Percentiles rank a stretch among this genome's conserved stretches.
Conservation (phyloP, 1,140 invertebrate species). For the Harlomillsia oculata region DNA sequence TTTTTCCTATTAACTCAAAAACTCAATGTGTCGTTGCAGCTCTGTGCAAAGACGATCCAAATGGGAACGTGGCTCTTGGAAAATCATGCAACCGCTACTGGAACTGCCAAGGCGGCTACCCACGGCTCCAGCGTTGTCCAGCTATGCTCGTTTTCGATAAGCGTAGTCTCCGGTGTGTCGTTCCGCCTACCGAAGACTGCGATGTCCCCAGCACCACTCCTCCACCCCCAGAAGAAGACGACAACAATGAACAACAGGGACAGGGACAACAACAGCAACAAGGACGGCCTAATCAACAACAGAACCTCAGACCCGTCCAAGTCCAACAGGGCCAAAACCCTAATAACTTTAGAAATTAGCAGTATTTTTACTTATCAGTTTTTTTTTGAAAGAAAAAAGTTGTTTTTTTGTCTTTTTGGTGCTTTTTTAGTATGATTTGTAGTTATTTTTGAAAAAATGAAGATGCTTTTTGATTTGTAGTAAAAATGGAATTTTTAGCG, state of each 20-base stretch:
- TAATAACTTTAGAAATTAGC: too few relatives aligned
- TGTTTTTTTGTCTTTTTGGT: too few relatives aligned
- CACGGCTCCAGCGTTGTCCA: conserved; percentile 74
- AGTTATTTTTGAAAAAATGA: too few relatives aligned
- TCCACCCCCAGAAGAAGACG: conserved; percentile 48
- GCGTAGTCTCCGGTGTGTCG: conserved; percentile 68
- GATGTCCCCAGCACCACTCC: conserved; percentile 66
- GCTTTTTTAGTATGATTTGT: too few relatives aligned
- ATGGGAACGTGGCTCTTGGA: conserved; percentile 62
- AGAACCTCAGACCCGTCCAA: too few relatives aligned
- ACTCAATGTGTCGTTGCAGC: conserved; percentile 47
- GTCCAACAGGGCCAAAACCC: too few relatives aligned
- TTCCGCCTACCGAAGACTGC: conserved; percentile 77
- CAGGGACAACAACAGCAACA: conserved; percentile 6
- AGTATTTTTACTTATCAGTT: too few relatives aligned
- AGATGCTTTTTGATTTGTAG: too few relatives aligned
- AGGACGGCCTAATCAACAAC: too few relatives aligned
- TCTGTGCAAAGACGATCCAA: conserved; percentile 77
- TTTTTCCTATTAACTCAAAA: conserved; percentile 1
- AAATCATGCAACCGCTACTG: conserved; percentile 88
- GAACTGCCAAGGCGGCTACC: conserved; percentile 87
- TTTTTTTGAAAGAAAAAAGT: too few relatives aligned
- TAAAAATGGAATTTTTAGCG: too few relatives aligned
- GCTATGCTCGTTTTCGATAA: conserved; percentile 83
- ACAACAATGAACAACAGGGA: conserved; percentile 6